phyloP scores from a whole-genome alignment of 2,113 vertebrate genomes.

The Eretmochelys imbricata region DNA sequence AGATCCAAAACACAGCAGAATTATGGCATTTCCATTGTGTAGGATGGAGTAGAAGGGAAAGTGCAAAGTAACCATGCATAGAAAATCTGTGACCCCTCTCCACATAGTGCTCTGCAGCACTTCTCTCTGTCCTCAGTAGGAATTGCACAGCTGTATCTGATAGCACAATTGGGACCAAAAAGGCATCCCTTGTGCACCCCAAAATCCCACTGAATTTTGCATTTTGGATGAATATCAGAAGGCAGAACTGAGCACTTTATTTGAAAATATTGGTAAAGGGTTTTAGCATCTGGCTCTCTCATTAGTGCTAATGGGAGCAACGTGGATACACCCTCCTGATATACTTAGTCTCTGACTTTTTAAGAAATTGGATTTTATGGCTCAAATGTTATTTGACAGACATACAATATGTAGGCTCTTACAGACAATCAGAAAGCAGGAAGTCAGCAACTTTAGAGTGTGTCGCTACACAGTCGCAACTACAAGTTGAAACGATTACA shows the following conservation, averaged over 20 bases:
- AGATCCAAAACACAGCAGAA: not conserved
- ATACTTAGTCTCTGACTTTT: constrained; percentile 23
- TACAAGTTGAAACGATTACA: not conserved
- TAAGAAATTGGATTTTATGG: not conserved
- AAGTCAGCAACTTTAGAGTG: not conserved
- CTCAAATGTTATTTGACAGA: not conserved
- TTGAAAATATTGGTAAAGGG: constrained; percentile 33
- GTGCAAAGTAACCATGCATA: not conserved
- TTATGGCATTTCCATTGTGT: not conserved
- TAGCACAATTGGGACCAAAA: constrained; percentile 3
- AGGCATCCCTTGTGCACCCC: accelerated
- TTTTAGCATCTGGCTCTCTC: accelerated
- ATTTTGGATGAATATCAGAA: constrained; percentile 31
- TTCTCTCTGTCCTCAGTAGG: accelerated
- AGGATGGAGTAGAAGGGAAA: not conserved
- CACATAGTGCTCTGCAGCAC: accelerated
- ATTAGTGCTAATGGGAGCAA: not conserved
- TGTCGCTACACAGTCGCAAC: not conserved
- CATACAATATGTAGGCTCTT: accelerated
- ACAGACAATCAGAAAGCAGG: constrained; percentile 7
- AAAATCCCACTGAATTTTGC: not conserved
- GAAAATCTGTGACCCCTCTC: not conserved
- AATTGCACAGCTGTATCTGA: not conserved
- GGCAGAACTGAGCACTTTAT: constrained; percentile 25
- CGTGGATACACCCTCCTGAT: not conserved